Percentiles rank a stretch among this genome's conserved stretches.
Conservation (phyloP, 2,888 invertebrate species). For the Idaea biselata region DNA sequence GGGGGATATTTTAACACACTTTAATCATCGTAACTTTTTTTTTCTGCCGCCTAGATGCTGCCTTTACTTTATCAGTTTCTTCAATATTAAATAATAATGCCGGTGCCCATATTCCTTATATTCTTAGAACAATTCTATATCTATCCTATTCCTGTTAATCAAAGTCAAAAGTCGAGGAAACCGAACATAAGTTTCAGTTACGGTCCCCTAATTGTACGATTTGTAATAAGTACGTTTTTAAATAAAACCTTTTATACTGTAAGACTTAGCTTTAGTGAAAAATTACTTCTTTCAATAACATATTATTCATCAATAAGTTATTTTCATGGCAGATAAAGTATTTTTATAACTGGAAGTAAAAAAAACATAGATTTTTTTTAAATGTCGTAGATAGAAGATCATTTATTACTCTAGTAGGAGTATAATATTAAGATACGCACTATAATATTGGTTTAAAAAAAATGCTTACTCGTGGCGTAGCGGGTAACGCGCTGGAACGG, state of each 20-base stretch:
- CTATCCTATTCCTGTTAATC: slow-evolving; percentile 29
- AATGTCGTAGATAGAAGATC: no score
- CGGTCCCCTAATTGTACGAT: slow-evolving; percentile 57
- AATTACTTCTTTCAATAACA: not conserved
- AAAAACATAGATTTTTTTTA: no score
- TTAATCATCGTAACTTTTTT: no score
- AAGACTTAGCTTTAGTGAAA: not conserved
- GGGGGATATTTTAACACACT: no score
- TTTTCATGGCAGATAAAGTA: not conserved
- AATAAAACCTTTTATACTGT: slow-evolving; percentile 33
- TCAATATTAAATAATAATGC: no score
- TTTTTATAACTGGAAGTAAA: not conserved
- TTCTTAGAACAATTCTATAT: slow-evolving; percentile 10
- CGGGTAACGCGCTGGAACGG: no score
- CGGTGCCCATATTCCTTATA: not conserved
- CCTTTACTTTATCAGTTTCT: no score
- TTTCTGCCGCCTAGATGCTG: no score
- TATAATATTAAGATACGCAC: no score
- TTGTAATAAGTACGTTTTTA: slow-evolving; percentile 49
- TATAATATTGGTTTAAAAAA: no score
- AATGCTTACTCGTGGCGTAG: no score
- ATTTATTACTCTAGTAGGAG: no score
- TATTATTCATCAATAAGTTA: not conserved
- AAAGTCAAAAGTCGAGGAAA: slow-evolving; percentile 59
- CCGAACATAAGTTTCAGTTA: slow-evolving; percentile 56